Evolutionary conservation across 2,113 vertebrate genomes (phyloP), one percentile per base, ranked within the genome.

Genomic region (Periophthalmodon schlosseri): DNA sequence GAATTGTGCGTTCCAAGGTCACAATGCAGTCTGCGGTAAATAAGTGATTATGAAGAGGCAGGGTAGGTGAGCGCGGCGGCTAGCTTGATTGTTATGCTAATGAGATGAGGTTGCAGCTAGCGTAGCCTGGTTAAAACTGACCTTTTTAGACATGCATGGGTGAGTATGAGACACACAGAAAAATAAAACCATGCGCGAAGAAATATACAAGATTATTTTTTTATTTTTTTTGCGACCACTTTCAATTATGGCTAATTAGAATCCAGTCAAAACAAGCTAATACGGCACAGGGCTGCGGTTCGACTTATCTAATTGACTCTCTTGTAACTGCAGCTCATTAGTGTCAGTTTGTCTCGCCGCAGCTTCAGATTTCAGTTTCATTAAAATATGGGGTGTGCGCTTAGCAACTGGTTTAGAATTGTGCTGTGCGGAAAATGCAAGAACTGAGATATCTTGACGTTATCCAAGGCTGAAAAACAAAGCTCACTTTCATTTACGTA

Each of bases 141-240:
- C 91, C 88, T 90, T 89, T 88, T 89, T 72, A 89, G 72, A 84
- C 79, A 87, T 87, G 87, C 85, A 82, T 84, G 79, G 86, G 80
- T 84, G 81, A 81, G 77, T 76, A 78, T 77, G 70, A 84, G 84
- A 79, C 73, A 58, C 47, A n/a, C 66, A 56, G 36, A 76, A 16
- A 56, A 63, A 84, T 65, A 75, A 57, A 79, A 47, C 73, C 75
- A 73, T 34, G 69, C 3, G 4, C 33, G 47, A 56, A 12, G 16
- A n/a, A 65, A 15, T 33, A 34, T 15, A 18, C 60, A 9, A 13
- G 5, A n/a, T 3, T 23, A 23, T 20, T 39, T 39, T 20, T 11
- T n/a, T n/a, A n/a, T 13, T 20, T 4, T 39, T 49, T 36, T 20
- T 3, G 24, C 36, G 58, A 69, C 24, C 24, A 20, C 44, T 49